Evolutionary conservation across 2,888 invertebrate genomes (phyloP).

Genomic region (Scelioninae gen. 1): DNA sequence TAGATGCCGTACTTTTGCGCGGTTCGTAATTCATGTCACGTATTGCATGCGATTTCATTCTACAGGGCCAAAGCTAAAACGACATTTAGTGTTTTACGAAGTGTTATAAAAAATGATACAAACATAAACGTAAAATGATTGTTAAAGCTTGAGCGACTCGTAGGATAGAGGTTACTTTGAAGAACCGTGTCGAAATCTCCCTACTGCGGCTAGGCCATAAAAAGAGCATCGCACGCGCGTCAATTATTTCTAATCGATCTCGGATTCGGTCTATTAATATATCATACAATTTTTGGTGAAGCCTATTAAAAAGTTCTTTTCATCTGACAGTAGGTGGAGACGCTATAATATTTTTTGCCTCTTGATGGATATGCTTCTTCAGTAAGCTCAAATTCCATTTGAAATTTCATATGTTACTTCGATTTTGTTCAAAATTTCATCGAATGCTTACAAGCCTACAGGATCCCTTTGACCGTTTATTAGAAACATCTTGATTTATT

Average conservation of each 20-base stretch:
- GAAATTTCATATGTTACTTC: constrained; percentile 62
- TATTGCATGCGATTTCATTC: constrained; percentile 24
- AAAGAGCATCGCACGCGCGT: constrained; percentile 68
- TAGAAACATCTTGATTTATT: constrained; percentile 62
- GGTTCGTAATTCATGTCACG: constrained; percentile 18
- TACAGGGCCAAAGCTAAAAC: constrained; percentile 23
- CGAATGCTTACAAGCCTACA: constrained; percentile 15
- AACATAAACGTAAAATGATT: constrained; percentile 61
- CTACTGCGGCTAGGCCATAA: constrained; percentile 62
- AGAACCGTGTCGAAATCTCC: constrained; percentile 68
- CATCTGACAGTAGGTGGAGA: constrained; percentile 67
- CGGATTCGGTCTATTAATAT: constrained; percentile 70
- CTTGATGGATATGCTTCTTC: constrained; percentile 71
- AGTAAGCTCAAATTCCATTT: constrained; percentile 69
- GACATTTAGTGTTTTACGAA: constrained; percentile 61
- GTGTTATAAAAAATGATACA: constrained; percentile 65
- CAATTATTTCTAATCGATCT: constrained; percentile 71
- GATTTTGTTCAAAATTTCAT: constrained; percentile 65
- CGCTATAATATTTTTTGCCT: constrained; percentile 65
- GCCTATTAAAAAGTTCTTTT: constrained; percentile 68
- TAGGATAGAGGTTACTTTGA: constrained; percentile 51
- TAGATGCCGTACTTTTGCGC: constrained; percentile 28
- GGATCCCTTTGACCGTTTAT: constrained; percentile 34
- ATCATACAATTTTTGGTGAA: constrained; percentile 66
- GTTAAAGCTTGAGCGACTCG: constrained; percentile 51